These are phyloP conservation scores for Tauraco erythrolophus DNA, from an alignment of 2,113 vertebrate species.

Conservation along the genomic window DNA sequence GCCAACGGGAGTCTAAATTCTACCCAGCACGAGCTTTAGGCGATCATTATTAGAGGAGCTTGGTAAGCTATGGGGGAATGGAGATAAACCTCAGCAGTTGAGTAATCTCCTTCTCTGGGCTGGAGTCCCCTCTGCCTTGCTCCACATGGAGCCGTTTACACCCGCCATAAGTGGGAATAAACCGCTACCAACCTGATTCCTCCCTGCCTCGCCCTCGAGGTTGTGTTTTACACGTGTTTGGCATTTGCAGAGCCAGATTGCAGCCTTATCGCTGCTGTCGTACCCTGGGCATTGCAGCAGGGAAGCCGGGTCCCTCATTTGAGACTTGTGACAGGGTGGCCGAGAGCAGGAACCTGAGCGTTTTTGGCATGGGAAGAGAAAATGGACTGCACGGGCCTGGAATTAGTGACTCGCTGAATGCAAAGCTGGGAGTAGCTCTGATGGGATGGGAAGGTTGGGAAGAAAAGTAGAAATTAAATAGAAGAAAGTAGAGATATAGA, in stretches of 20 bases:
- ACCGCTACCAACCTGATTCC: background rate
- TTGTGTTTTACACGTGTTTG: background rate
- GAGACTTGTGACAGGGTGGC: background rate
- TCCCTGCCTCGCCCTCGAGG: background rate
- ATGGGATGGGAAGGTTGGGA: background rate
- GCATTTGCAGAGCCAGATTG: background rate
- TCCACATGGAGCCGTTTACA: background rate
- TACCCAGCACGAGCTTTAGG: background rate
- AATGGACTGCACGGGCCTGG: rapidly evolving
- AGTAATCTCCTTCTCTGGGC: background rate
- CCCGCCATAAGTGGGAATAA: background rate
- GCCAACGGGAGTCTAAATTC: constrained; percentile 10
- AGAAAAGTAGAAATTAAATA: background rate
- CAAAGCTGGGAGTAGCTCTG: background rate
- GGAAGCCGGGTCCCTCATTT: background rate
- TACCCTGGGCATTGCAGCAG: background rate
- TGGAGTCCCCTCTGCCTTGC: background rate
- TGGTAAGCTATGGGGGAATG: background rate
- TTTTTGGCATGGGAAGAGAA: background rate
- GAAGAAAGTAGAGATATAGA: background rate
- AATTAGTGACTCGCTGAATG: background rate
- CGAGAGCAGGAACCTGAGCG: background rate
- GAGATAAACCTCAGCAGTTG: background rate
- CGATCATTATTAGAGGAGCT: background rate
- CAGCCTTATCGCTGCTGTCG: background rate